A percentile compares a stretch with the other conserved stretches of the same genome.
phyloP scores from a whole-genome alignment of 2,888 invertebrate species.

The Bombylius major region DNA sequence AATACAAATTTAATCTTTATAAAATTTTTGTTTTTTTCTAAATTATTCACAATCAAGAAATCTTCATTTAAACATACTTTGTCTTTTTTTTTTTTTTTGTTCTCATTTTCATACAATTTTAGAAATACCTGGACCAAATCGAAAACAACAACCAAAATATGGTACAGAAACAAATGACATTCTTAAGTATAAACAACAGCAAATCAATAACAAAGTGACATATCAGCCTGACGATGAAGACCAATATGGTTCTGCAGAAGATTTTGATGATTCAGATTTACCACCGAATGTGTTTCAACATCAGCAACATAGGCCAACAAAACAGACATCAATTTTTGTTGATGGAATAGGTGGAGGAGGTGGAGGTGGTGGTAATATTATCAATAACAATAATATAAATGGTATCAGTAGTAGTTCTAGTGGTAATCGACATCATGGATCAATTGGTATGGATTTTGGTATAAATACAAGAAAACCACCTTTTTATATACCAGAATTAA shows the following conservation, averaged over 20 bases:
- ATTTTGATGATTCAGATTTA: slow-evolving; percentile 45
- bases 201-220: slow-evolving; percentile 31
- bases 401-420: slow-evolving; percentile 5
- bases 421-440: slow-evolving; percentile 10
- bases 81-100: too few relatives aligned
- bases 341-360: slow-evolving; percentile 13
- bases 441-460: slow-evolving; percentile 16
- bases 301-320: slow-evolving; percentile 27
- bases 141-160: slow-evolving; percentile 40
- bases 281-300: slow-evolving; percentile 31
- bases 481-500: slow-evolving; percentile 21
- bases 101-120: slow-evolving; percentile 16
- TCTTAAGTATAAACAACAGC: slow-evolving; percentile 29
- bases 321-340: slow-evolving; percentile 18
- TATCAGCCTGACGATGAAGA: slow-evolving; percentile 48
- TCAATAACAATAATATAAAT: background rate
- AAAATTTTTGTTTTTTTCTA: too few relatives aligned
- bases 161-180: slow-evolving; percentile 37
- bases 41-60: too few relatives aligned
- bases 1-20: too few relatives aligned
- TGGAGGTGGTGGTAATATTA: slow-evolving; percentile 13
- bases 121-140: slow-evolving; percentile 67
- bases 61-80: too few relatives aligned
- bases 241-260: slow-evolving; percentile 59
- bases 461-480: slow-evolving; percentile 32